These are phyloP conservation scores for Mythimna impura DNA, from an alignment of 2,888 invertebrate genomes.

Conservation along the genomic window DNA sequence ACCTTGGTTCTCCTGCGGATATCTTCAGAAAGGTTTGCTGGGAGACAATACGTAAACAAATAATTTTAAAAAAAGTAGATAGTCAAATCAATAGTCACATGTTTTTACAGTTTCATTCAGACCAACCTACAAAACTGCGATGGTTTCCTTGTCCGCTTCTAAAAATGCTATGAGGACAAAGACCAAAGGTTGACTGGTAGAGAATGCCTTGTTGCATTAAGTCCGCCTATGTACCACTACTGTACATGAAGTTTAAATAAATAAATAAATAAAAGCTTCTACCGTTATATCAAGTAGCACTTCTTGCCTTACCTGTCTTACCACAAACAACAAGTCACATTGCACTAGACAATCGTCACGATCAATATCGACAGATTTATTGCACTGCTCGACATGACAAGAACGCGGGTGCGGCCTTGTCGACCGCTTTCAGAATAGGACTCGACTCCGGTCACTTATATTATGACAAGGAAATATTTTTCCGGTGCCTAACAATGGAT, in stretches of 20 bases:
- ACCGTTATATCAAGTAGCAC: not conserved
- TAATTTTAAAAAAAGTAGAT: not conserved
- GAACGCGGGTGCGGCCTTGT: constrained; percentile 72
- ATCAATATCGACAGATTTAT: constrained; percentile 64
- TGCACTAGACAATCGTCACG: constrained; percentile 64
- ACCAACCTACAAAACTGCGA: no score
- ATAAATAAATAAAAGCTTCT: no score
- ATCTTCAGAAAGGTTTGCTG: no score
- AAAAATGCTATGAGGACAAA: not conserved
- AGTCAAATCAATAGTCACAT: not conserved
- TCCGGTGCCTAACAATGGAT: constrained; percentile 57
- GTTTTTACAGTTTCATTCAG: not conserved
- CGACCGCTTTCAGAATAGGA: constrained; percentile 46
- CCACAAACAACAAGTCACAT: constrained; percentile 23
- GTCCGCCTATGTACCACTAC: no score
- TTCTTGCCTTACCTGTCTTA: constrained; percentile 6
- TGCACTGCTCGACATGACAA: constrained; percentile 65
- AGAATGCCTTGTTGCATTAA: no score
- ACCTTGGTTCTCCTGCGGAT: no score
- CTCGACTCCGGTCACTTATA: constrained; percentile 52
- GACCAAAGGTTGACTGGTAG: no score
- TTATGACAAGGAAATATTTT: constrained; percentile 55
- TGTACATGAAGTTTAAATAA: no score
- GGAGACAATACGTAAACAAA: not conserved
- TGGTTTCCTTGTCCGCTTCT: not conserved